A percentile compares a stretch with the other conserved stretches of the same genome.
Conservation (phyloP, 2,888 invertebrate genomes). For the Apodemia hepburni region DNA sequence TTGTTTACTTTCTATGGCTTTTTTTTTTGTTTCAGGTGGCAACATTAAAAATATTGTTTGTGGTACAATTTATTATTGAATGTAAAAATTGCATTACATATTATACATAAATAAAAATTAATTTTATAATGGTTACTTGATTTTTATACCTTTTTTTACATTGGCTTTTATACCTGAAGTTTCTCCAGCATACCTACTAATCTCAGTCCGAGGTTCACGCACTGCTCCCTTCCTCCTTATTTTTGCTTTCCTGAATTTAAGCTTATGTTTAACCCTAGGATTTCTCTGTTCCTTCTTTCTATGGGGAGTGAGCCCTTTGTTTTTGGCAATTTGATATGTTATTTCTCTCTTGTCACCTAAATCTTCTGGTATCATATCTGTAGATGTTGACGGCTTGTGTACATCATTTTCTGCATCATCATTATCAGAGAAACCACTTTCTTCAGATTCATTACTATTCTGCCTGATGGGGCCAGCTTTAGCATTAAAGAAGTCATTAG, state of each 20-base stretch:
- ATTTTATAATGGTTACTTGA: conserved; percentile 77
- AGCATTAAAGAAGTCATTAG: conserved; percentile 52
- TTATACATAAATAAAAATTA: conserved; percentile 15
- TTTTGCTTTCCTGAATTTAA: conserved; percentile 95
- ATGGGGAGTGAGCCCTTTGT: conserved; percentile 95
- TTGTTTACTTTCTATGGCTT: too few relatives aligned
- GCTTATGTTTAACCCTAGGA: conserved; percentile 96
- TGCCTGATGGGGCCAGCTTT: conserved; percentile 22
- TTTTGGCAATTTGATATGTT: conserved; percentile 96
- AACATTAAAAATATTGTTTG: conserved; percentile 46
- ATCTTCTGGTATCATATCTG: conserved; percentile 47
- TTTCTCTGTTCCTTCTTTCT: conserved; percentile 96
- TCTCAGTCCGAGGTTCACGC: conserved; percentile 90
- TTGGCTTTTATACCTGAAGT: conserved; percentile 95
- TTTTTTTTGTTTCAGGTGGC: conserved; percentile 68
- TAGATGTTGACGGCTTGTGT: conserved; percentile 55
- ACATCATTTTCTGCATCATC: conserved; percentile 53
- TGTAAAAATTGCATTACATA: conserved; percentile 22
- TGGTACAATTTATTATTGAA: conserved; percentile 15
- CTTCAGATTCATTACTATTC: conserved; percentile 58
- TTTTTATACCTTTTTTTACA: conserved; percentile 93
- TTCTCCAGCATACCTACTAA: conserved; percentile 93
- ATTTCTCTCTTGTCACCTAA: conserved; percentile 87
- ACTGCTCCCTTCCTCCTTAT: conserved; percentile 97
- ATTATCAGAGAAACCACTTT: conserved; percentile 69